phyloP scores from a whole-genome alignment of 2,113 vertebrate species.

The Corythornis madagascariensis region DNA sequence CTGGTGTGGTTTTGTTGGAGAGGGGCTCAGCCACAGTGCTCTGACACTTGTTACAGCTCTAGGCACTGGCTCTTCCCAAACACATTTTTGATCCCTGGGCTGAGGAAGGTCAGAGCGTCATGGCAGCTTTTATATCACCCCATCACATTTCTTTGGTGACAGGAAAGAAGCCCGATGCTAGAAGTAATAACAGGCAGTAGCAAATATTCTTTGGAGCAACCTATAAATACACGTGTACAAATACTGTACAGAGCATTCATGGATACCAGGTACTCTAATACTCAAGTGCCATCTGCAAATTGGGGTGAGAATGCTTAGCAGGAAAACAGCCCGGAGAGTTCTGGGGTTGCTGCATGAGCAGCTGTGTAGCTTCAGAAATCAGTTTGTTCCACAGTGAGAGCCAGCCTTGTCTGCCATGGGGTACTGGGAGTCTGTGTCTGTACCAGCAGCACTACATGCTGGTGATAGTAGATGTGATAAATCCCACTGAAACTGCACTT shows the following conservation, averaged over 20 bases:
- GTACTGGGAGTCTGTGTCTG: conserved; percentile 9
- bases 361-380: background rate
- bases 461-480: conserved; percentile 40
- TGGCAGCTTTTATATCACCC: background rate
- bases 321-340: background rate
- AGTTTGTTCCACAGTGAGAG: conserved; percentile 36
- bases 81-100: background rate
- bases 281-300: background rate
- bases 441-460: conserved; percentile 26
- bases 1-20: fast-evolving
- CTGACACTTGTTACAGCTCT: background rate
- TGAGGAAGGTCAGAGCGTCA: background rate
- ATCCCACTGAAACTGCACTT: conserved; percentile 51
- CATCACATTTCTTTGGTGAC: background rate
- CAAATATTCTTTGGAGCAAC: background rate
- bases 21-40: background rate
- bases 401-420: background rate
- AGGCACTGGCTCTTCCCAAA: background rate
- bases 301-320: background rate
- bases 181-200: background rate
- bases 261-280: background rate
- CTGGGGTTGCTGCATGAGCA: background rate
- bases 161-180: background rate
- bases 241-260: background rate
- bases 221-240: background rate